Evolutionary conservation across 2,113 vertebrate species (phyloP), one percentile per base, ranked within the genome.

Genomic region (Salvelinus sp.): DNA sequence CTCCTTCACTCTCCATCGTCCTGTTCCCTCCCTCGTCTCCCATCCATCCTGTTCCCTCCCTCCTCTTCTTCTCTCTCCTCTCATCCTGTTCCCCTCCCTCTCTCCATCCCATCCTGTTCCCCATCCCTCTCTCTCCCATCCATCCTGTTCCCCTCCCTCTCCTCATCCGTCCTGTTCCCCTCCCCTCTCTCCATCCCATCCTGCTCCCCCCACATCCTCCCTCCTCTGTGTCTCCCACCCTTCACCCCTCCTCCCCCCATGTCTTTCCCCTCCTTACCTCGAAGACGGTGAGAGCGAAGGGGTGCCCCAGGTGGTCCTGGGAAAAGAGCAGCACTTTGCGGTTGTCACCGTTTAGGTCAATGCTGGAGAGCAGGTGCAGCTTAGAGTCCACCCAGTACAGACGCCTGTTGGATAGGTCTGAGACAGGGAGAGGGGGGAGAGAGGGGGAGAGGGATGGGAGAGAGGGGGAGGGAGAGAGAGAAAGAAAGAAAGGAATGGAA

Each of bases 331-430:
- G 94, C 84, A 95, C 94, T 91, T 96, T 97, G 70, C 97, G 95
- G 89, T 97, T 97, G 90, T 93, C 92, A 22, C 97, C 97, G 0
- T 88, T 98, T 86, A 98, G 94, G 91, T 98, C 97, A 80, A 98
- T 94, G 74, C 96, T 98, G 86, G 97, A 98, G 73, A 99, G 95
- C 23, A 96, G 92, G 88, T 99, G 97, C 82, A 98, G 89, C 90
- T 99, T 99, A 80, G 98, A 98, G 90, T 99, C 98, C 60, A 99
- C 96, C 98, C 98, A 99, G 87, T 99, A 99, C 13, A 99, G 90
- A 83, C 96, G 96, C 79, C 95, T 94, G 90, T 92, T 97, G 87
- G 96, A 93, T 90, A 99, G 89, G 91, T 99, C 98, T 99, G 92
- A 75, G 66, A 80, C 71, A 66, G 78, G 85, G 88, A 77, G 82